Base-by-base conservation (phyloP, 2,797 vertebrate species). In the Microcaecilia unicolor region DNA sequence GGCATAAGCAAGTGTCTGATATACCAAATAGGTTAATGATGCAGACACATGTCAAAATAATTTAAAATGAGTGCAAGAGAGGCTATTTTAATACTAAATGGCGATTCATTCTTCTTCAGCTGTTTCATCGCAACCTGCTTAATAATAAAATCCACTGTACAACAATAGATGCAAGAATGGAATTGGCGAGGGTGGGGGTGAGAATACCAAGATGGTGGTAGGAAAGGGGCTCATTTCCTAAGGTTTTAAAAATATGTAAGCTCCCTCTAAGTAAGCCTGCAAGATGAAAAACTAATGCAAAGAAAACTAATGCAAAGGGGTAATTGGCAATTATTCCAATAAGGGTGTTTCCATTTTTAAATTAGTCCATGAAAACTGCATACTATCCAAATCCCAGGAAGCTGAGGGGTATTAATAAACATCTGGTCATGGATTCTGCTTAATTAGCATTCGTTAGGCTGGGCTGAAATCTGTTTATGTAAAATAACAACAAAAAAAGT, bases 321-420 rank as follows among this genome's bases (percentile, higher is more conserved):
- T 74, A 83, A 84, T 80, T 78, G 73, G 67, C 64, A 51, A 48
- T 77, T 76, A 70, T 74, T 78, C 67, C 57, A 55, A 57, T 63
- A 68, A 80, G 80, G 72, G 73, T 78, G 76, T 75, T 80, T 78
- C 60, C 69, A 56, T 55, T 67, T 63, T 72, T 60, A 80, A 75
- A 78, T 75, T 52, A 78, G 69, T 55, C 52, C 64, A 55, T 30
- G 63, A 69, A 79, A 80, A 76, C 61, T 67, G 72, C 70, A 70
- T 42, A 55, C 61, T 67, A 51, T 64, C 74, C 70, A 80, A 79
- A 81, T 77, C 76, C 70, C 72, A 55, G 49, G 74, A 76, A 76
- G 78, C 81, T 70, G 61, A 67, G 72, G 76, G 64, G 67, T 75
- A 76, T 65, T 80, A 74, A 80, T 71, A 79, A 83, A 81, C 80